A percentile compares a stretch with the other conserved stretches of the same genome.
phyloP scores from a whole-genome alignment of 1,140 invertebrate species.

The Drosophila mayri region DNA sequence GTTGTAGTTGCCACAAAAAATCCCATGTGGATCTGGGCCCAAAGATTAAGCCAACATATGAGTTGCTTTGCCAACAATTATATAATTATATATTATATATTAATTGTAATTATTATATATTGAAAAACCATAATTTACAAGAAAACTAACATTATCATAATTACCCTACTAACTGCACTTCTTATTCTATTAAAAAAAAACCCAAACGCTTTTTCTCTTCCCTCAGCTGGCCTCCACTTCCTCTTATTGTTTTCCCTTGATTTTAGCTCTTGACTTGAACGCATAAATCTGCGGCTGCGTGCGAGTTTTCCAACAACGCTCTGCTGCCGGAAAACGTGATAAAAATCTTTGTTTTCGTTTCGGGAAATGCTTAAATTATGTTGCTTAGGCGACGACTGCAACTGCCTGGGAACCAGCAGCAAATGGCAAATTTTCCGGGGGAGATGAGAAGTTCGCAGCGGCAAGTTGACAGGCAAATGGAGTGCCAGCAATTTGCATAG shows the following conservation, averaged over 20 bases:
- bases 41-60: conserved; percentile 11
- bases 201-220: not conserved
- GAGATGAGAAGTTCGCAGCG: conserved; percentile 10
- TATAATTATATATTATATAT: too few relatives aligned
- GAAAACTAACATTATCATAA: not conserved
- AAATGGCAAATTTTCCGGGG: conserved; percentile 12
- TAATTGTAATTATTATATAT: not conserved
- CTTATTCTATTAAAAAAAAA: not conserved
- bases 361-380: conserved; percentile 62
- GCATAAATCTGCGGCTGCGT: conserved; percentile 63
- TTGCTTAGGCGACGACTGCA: conserved; percentile 24
- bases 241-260: conserved; percentile 26
- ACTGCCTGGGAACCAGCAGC: conserved; percentile 27
- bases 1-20: not conserved
- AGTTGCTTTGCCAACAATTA: too few relatives aligned
- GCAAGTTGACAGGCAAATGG: conserved; percentile 33
- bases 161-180: not conserved
- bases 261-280: conserved; percentile 42
- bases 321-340: conserved; percentile 56
- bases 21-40: conserved; percentile 3
- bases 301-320: conserved; percentile 48
- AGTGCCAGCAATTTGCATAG: conserved; percentile 56
- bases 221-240: not conserved
- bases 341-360: conserved; percentile 62
- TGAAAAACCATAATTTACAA: not conserved